Evolutionary conservation across 2,113 vertebrate species (phyloP), one percentile per base, ranked within the genome.

Genomic region (Hypocryptadius cinnamomeus): DNA sequence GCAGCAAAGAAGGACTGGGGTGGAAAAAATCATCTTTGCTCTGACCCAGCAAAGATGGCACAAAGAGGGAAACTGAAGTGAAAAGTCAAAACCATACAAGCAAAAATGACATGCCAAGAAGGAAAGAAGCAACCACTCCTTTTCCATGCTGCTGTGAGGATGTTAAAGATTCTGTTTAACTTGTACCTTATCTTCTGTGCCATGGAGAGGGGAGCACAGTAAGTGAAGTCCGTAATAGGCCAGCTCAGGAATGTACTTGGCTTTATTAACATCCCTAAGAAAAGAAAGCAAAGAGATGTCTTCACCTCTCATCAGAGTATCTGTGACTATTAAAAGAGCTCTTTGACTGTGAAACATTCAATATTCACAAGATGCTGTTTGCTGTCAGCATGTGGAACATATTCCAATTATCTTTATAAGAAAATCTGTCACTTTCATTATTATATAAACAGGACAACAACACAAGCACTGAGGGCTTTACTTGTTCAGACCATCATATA

Each of bases 161-260:
- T 47, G 64, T 54, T 9, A 37, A 72, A 53, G 54, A 10, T 24
- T 39, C 50, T 22, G 28, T 42, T 30, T 54, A 21, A 71, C 25
- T n/a, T 50, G 92, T 97, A 99, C 99, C 93, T 76, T 48, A 21
- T 85, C 44, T 48, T 50, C 44, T 50, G 61, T 40, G 25, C 71
- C 44, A 3, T 66, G 71, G 31, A 66, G 25, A 42, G 71, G 35
- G 42, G 71, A 57, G 20, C 71, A 66, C 51, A 66, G 60, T 1
- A 50, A 42, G 51, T 66, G 33, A 15, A 76, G 61, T 85, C 71
- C 71, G 1, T 76, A 74, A 76, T 57, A 76, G 30, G 71, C 82
- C 51, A 85, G 82, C 61, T 85, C 82, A 57, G 70, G 70, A 66
- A 76, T 13, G 35, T 66, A 50, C 35, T 76, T 76, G 71, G 71